Percentiles rank a stretch among this genome's conserved stretches.
These are phyloP conservation scores for Corbicula japonica DNA, from an alignment of 2,888 invertebrate genomes.

Conservation along the genomic window DNA sequence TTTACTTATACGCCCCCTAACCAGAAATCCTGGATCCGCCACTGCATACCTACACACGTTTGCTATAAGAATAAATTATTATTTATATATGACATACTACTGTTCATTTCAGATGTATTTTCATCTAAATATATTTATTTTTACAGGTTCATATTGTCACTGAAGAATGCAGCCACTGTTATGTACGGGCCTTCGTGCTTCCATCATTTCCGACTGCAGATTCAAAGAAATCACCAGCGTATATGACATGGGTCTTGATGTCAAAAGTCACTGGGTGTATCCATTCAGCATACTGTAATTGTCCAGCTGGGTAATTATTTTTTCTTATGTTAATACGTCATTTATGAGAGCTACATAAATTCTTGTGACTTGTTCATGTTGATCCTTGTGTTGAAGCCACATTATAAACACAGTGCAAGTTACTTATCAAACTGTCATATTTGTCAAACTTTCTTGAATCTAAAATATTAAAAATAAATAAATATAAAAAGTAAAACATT, in stretches of 20 bases:
- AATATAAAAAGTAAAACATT: background rate
- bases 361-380: too few relatives aligned
- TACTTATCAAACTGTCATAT: background rate
- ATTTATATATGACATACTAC: too few relatives aligned
- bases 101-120: too few relatives aligned
- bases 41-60: too few relatives aligned
- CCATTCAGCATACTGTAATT: conserved; percentile 28
- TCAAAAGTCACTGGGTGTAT: conserved; percentile 39
- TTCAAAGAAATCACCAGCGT: conserved; percentile 18
- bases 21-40: too few relatives aligned
- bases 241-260: conserved; percentile 24
- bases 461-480: background rate
- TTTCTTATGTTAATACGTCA: too few relatives aligned
- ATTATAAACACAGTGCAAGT: background rate
- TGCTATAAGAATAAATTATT: too few relatives aligned
- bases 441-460: background rate
- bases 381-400: too few relatives aligned
- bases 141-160: too few relatives aligned
- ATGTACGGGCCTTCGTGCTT: conserved; percentile 4
- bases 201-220: conserved; percentile 33
- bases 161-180: conserved; percentile 40
- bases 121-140: too few relatives aligned
- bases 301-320: conserved; percentile 26
- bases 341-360: too few relatives aligned
- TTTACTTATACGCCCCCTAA: too few relatives aligned